These are phyloP conservation scores for Leptinotarsa defecta DNA, from an alignment of 1,140 invertebrate genomes.

Conservation along the genomic window DNA sequence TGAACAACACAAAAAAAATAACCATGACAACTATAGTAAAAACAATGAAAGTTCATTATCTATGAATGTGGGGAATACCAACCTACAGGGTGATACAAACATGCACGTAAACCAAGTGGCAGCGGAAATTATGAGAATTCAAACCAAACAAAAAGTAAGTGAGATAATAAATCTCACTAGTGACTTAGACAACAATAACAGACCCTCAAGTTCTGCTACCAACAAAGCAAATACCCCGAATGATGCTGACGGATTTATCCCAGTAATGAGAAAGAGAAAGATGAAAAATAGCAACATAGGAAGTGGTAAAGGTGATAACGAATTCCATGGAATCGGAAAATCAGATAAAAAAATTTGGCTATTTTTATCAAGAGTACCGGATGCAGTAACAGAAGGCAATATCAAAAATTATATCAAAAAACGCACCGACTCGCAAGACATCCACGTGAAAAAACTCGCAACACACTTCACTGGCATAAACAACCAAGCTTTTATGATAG, in stretches of 20 bases:
- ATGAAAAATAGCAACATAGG: slow-evolving; percentile 15
- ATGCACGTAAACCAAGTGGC: slow-evolving; percentile 3
- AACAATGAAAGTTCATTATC: neutral
- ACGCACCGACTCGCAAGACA: slow-evolving; percentile 7
- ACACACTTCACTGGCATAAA: neutral
- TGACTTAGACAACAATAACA: neutral
- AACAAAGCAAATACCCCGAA: neutral
- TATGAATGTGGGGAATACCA: neutral
- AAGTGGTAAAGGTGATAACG: slow-evolving; percentile 18
- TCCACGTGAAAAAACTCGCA: slow-evolving; percentile 10
- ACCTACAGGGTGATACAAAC: slow-evolving; percentile 13
- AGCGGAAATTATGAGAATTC: slow-evolving; percentile 14
- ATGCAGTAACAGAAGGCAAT: slow-evolving; percentile 9
- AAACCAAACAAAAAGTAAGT: slow-evolving; percentile 18
- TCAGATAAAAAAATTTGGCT: slow-evolving; percentile 11
- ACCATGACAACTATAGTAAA: neutral
- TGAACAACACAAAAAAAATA: neutral
- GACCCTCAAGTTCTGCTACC: neutral
- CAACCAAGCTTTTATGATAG: slow-evolving; percentile 21
- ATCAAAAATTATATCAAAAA: slow-evolving; percentile 18
- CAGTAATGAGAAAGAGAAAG: slow-evolving; percentile 9
- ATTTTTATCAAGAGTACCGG: slow-evolving; percentile 20
- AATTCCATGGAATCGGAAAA: slow-evolving; percentile 4
- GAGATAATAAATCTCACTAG: neutral
- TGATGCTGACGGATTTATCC: neutral